Conservation (phyloP, 1,140 invertebrate species). For the Sweltsa coloradensis region DNA sequence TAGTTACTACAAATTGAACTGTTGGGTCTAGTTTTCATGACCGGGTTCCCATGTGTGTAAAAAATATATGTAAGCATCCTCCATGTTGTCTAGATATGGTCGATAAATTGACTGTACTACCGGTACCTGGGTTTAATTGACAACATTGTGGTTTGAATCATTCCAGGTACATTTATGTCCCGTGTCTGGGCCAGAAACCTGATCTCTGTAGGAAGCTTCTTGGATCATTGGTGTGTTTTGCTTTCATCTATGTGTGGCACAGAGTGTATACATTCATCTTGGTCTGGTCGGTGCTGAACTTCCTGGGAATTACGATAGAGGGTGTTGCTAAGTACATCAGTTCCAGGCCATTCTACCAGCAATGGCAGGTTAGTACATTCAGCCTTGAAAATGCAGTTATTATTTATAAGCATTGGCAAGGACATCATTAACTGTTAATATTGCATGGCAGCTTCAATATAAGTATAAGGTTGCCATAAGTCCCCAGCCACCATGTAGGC, state of each 20-base stretch:
- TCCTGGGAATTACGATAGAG: constrained; percentile 61
- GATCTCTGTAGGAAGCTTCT: constrained; percentile 43
- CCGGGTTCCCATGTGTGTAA: too few relatives aligned
- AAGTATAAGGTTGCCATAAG: too few relatives aligned
- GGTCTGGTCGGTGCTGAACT: constrained; percentile 76
- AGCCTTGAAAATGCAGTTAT: neutral
- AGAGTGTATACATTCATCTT: constrained; percentile 64
- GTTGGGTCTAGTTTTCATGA: too few relatives aligned
- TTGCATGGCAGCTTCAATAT: too few relatives aligned
- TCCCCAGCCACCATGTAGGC: too few relatives aligned
- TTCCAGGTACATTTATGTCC: constrained; percentile 76
- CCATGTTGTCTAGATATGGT: too few relatives aligned
- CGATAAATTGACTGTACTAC: too few relatives aligned
- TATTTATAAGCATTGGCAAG: neutral
- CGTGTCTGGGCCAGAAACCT: constrained; percentile 38
- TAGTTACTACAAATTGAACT: too few relatives aligned
- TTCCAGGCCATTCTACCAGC: constrained; percentile 8
- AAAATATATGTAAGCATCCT: too few relatives aligned
- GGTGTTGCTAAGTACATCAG: constrained; percentile 37
- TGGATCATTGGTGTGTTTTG: constrained; percentile 67
- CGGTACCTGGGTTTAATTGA: too few relatives aligned
- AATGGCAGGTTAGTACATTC: constrained; percentile 17
- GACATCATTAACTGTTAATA: too few relatives aligned
- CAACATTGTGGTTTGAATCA: too few relatives aligned
- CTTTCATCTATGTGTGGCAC: constrained; percentile 85